Evolutionary conservation across 2,797 vertebrate genomes (phyloP).

Genomic region (Lophius americanus): DNA sequence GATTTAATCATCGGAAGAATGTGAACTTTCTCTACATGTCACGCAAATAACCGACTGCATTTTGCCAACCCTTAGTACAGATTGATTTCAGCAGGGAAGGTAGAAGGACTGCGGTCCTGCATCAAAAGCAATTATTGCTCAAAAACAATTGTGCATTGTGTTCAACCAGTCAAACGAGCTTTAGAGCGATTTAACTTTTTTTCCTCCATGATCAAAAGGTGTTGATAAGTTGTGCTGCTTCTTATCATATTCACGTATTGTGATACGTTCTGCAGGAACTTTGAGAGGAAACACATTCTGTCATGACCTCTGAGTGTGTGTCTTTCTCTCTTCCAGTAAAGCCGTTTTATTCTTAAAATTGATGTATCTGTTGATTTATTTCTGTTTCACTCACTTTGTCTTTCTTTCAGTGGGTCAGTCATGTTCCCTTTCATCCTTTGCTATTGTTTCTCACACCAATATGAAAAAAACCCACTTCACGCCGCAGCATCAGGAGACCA

Average conservation of each 20-base stretch:
- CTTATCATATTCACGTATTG: constrained; percentile 14
- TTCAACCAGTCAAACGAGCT: background rate
- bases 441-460: too few relatives aligned
- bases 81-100: constrained; percentile 31
- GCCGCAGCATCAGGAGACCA: constrained; percentile 21
- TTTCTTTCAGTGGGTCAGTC: constrained; percentile 21
- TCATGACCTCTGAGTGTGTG: background rate
- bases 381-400: constrained; percentile 5
- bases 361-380: background rate
- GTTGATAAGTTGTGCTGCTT: constrained; percentile 16
- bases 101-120: constrained; percentile 1
- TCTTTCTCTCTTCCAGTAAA: background rate
- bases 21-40: constrained; percentile 20
- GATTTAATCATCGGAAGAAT: constrained; percentile 55
- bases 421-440: constrained; percentile 6
- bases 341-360: background rate
- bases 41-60: constrained; percentile 19
- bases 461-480: constrained; percentile 9
- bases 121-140: constrained; percentile 2
- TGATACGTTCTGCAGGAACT: constrained; percentile 21
- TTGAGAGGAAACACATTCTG: constrained; percentile 12
- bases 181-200: constrained; percentile 2
- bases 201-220: constrained; percentile 2
- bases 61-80: constrained; percentile 26
- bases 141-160: background rate